These are phyloP conservation scores for Dromaius novaehollandiae DNA, from an alignment of 2,113 vertebrate genomes.

Conservation along the genomic window DNA sequence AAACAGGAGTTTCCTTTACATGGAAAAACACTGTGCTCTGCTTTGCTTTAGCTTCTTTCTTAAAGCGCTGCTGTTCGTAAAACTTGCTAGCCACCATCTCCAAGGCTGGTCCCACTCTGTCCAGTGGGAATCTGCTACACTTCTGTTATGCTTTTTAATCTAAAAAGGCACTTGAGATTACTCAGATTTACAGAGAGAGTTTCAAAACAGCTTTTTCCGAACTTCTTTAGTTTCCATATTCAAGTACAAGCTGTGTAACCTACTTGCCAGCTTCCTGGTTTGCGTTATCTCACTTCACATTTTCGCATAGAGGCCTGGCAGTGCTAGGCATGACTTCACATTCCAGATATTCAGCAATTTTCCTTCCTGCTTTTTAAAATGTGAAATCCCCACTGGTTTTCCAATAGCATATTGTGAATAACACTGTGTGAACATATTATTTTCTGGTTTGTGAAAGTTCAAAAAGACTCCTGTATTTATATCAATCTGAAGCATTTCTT, in stretches of 20 bases:
- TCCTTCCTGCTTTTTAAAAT: not conserved
- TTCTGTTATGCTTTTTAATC: fast-evolving
- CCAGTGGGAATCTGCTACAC: not conserved
- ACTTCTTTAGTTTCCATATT: not conserved
- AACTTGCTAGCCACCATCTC: fast-evolving
- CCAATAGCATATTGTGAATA: not conserved
- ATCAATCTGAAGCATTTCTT: not conserved
- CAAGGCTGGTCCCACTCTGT: not conserved
- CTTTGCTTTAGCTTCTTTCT: not conserved
- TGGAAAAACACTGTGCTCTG: not conserved
- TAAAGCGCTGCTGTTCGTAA: not conserved
- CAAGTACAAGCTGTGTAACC: not conserved
- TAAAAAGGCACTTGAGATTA: not conserved
- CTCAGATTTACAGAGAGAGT: not conserved
- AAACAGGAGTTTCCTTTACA: not conserved
- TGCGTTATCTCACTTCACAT: fast-evolving
- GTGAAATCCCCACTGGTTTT: not conserved
- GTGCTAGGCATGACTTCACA: not conserved
- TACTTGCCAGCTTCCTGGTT: not conserved
- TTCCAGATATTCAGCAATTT: not conserved
- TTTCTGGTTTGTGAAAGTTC: not conserved
- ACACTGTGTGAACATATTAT: not conserved
- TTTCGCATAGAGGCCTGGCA: fast-evolving
- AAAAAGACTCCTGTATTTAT: not conserved
- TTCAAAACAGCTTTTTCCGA: not conserved